Base-by-base conservation (phyloP, 2,113 vertebrate species). In the Promerops cafer region DNA sequence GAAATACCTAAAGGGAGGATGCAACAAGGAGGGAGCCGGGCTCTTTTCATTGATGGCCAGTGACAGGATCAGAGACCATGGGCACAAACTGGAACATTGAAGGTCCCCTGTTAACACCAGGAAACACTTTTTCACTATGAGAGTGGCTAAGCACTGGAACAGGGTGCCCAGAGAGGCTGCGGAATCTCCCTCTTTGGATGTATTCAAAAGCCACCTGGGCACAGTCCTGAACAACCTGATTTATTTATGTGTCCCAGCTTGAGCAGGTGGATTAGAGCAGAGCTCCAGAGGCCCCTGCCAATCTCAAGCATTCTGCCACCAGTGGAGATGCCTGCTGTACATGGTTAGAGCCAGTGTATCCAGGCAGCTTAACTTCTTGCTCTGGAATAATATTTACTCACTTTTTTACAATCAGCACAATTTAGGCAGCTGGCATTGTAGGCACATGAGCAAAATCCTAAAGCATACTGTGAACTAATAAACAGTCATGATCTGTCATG, bases 211-310 rank as follows among this genome's bases (percentile, higher is more conserved):
- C 44, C 2, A 3, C 2, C 5, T 49, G 50, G 40, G 28, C 10
- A 18, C 2, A 9, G 27, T 76, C 16, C 30, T 83, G 20, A 39
- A 17, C 40, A 75, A 7, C 9, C 16, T 1, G 33, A 18, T 60
- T 5, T n/a, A 28, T 76, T 10, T 18, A 19, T 33, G n/a, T 69
- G 37, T 23, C 31, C 18, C 33, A 60, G 20, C 30, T 42, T 42
- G 30, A 74, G 81, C 24, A 44, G 10, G 2, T 0, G 0, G 2
- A 1, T 60, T 45, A 47, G 16, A 30, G 23, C 20, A 47, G 35
- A 47, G 16, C 14, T 53, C 30, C 30, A 50, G 52, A 79, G 22
- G 39, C 40, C 12, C 7, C 5, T 47, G 13, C 44, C 66, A 33
- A 2, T 8, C 53, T 76, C 28, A 78, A 2, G 8, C 30, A 1